A percentile compares a stretch with the other conserved stretches of the same genome.
These are phyloP conservation scores for Mesodorylaimus sp. DNA, from an alignment of 2,888 invertebrate species.

Conservation along the genomic window DNA sequence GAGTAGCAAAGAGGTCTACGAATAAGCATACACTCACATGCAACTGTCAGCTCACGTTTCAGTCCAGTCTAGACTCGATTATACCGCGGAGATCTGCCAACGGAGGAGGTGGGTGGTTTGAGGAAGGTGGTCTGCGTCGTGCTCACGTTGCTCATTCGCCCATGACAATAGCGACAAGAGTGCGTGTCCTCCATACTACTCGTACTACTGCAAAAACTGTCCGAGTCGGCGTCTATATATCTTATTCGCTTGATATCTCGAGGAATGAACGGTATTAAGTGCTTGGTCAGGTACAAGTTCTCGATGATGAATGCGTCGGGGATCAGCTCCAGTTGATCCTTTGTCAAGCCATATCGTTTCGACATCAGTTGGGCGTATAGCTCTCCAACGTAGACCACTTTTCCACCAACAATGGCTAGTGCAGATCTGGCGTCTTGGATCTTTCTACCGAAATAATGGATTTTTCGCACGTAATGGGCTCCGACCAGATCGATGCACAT, in stretches of 20 bases:
- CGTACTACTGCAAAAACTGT: not conserved
- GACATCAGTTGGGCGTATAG: conserved; percentile 27
- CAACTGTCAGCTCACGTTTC: too few relatives aligned
- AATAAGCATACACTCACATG: too few relatives aligned
- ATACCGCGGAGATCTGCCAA: too few relatives aligned
- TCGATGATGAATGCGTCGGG: conserved; percentile 23
- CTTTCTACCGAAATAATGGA: conserved; percentile 30
- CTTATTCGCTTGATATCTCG: conserved; percentile 26
- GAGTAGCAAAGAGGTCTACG: too few relatives aligned
- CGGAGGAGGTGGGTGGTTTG: too few relatives aligned
- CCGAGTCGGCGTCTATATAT: conserved; percentile 13
- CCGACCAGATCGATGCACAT: conserved; percentile 31
- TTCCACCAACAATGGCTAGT: conserved; percentile 29
- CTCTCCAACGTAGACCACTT: conserved; percentile 29
- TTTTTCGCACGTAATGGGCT: conserved; percentile 29
- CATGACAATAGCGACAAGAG: conserved; percentile 26
- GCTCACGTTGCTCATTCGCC: not conserved
- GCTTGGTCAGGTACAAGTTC: conserved; percentile 27
- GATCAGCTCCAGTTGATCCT: not conserved
- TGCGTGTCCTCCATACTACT: conserved; percentile 13
- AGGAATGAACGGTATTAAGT: conserved; percentile 29
- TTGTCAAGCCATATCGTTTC: conserved; percentile 17
- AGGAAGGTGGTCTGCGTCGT: too few relatives aligned
- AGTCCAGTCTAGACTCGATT: too few relatives aligned
- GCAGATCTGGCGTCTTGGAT: conserved; percentile 28